A percentile compares a stretch with the other conserved stretches of the same genome.
phyloP scores from a whole-genome alignment of 2,888 invertebrate genomes.

The Aspidiotus rigidus region DNA sequence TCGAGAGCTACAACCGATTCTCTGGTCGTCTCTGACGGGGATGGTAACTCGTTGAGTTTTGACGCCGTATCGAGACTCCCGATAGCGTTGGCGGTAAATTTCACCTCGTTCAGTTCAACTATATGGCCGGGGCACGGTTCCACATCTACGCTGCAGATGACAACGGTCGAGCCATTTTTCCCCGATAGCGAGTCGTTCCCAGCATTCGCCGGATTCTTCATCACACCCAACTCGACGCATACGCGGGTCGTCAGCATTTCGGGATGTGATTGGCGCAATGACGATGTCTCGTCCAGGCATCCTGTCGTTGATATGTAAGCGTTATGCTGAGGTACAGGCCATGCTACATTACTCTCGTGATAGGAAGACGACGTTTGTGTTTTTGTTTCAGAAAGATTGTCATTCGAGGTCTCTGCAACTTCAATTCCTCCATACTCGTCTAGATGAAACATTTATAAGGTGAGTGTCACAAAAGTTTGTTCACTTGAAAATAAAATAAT shows the following conservation, averaged over 20 bases:
- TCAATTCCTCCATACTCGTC: too few species aligned
- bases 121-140: slow-evolving; percentile 39
- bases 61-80: slow-evolving; percentile 37
- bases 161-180: slow-evolving; percentile 40
- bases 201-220: slow-evolving; percentile 13
- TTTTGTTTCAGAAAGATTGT: too few species aligned
- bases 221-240: slow-evolving; percentile 47
- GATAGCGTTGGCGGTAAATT: slow-evolving; percentile 40
- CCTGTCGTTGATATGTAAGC: slow-evolving; percentile 17
- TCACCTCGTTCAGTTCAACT: slow-evolving; percentile 38
- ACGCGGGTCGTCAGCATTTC: slow-evolving; percentile 48
- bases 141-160: slow-evolving; percentile 42
- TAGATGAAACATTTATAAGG: too few species aligned
- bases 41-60: slow-evolving; percentile 4
- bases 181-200: neutral
- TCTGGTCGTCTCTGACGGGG: slow-evolving; percentile 22
- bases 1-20: slow-evolving; percentile 41
- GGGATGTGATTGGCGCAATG: slow-evolving; percentile 40
- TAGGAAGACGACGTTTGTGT: too few species aligned
- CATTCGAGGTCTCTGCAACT: too few species aligned
- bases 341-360: neutral
- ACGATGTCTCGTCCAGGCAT: slow-evolving; percentile 11
- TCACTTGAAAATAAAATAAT: neutral
- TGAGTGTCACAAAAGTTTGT: too few species aligned
- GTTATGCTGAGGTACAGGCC: slow-evolving; percentile 23